Conservation (phyloP, 92 coral and sea anemone species). For the Porites rus region DNA sequence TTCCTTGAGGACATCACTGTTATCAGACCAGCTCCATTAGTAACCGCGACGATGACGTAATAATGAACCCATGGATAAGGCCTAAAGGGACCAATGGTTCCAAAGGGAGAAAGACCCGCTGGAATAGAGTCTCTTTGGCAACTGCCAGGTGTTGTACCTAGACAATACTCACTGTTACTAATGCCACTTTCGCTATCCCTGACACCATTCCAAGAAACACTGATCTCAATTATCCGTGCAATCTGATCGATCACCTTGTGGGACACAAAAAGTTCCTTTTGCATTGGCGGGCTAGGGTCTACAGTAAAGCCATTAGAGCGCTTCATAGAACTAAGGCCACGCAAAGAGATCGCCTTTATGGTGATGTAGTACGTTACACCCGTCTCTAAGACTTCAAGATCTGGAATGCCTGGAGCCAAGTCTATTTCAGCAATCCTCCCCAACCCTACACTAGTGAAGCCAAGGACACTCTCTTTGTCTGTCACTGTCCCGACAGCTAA, state of each 20-base stretch:
- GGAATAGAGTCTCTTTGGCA: constrained; percentile 40
- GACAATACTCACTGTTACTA: constrained; percentile 61
- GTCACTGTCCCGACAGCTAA: constrained; percentile 80
- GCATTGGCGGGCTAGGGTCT: constrained; percentile 79
- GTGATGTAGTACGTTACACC: constrained; percentile 81
- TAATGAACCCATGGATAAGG: constrained; percentile 62
- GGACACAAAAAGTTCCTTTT: constrained; percentile 55
- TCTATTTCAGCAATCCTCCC: constrained; percentile 50
- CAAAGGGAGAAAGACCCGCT: constrained; percentile 41
- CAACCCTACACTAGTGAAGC: constrained; percentile 75
- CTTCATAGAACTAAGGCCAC: constrained; percentile 71
- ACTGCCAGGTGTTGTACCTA: constrained; percentile 70
- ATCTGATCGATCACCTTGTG: constrained; percentile 64
- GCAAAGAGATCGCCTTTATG: constrained; percentile 71
- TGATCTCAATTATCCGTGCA: constrained; percentile 52
- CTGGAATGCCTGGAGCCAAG: constrained; percentile 67
- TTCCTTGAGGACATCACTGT: constrained; percentile 75
- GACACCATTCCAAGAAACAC: constrained; percentile 75
- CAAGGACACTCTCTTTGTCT: constrained; percentile 72
- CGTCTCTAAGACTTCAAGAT: constrained; percentile 51
- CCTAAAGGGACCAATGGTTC: constrained; percentile 62
- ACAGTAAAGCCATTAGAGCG: constrained; percentile 84
- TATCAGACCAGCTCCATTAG: constrained; percentile 75
- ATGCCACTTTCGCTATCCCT: constrained; percentile 81
- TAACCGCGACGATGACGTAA: constrained; percentile 67